Evolutionary conservation across 2,888 invertebrate species (phyloP).

Genomic region (Chloroclysta siterata): DNA sequence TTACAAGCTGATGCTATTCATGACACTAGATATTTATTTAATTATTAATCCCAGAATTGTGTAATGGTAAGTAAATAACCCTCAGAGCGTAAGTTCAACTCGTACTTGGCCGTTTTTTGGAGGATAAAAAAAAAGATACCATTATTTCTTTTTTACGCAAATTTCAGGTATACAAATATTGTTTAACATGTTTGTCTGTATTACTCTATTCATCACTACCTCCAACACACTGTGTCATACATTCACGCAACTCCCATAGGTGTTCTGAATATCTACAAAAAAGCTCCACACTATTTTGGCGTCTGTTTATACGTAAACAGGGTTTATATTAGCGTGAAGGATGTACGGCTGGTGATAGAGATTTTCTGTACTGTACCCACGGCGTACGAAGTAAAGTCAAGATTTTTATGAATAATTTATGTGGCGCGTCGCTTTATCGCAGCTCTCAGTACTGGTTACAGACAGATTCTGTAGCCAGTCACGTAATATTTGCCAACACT

Average conservation of each 20-base stretch:
- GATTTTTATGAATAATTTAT: constrained; percentile 82
- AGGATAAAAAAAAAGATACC: not conserved
- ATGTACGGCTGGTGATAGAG: constrained; percentile 19
- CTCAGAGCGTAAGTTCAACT: not conserved
- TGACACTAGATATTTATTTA: too few species aligned
- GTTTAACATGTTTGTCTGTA: constrained; percentile 29
- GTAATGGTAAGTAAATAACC: too few species aligned
- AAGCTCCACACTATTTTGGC: constrained; percentile 12
- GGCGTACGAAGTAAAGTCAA: constrained; percentile 54
- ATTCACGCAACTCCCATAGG: constrained; percentile 38
- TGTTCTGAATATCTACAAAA: constrained; percentile 24
- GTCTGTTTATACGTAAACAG: constrained; percentile 1
- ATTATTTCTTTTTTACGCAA: constrained; percentile 3
- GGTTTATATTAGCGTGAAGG: constrained; percentile 14
- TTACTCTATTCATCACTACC: constrained; percentile 26
- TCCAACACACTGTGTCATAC: constrained; percentile 35
- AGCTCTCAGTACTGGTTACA: constrained; percentile 41
- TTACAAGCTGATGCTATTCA: too few species aligned
- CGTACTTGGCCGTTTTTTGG: not conserved
- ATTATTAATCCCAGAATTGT: too few species aligned
- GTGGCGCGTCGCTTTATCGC: constrained; percentile 67
- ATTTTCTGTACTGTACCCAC: constrained; percentile 33
- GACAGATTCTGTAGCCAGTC: constrained; percentile 10
- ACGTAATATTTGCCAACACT: constrained; percentile 12
- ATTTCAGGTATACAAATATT: constrained; percentile 27